Evolutionary conservation across 2,797 vertebrate species (phyloP).

Genomic region (Leptodactylus fallax): DNA sequence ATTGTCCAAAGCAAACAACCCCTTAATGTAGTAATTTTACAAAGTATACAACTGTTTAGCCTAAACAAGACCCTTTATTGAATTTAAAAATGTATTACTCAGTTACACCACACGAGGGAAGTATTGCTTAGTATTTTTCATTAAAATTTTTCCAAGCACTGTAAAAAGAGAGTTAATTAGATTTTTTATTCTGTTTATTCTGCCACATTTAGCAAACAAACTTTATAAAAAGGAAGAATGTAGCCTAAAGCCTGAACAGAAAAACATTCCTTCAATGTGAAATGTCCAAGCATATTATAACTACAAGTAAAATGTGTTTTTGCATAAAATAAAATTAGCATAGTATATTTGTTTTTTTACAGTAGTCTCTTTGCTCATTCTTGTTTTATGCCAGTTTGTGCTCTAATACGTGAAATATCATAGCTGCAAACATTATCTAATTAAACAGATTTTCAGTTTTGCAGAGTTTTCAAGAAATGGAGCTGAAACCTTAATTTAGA

Average conservation of each 20-base stretch:
- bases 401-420: conserved; percentile 48
- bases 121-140: conserved; percentile 47
- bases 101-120: conserved; percentile 47
- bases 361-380: conserved; percentile 39
- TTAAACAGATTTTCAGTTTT: conserved; percentile 43
- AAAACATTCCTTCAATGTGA: conserved; percentile 42
- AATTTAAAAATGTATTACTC: conserved; percentile 26
- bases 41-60: not conserved
- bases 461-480: conserved; percentile 27
- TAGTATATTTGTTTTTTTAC: conserved; percentile 51
- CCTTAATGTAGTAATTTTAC: not conserved
- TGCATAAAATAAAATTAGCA: conserved; percentile 56
- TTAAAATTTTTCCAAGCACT: not conserved
- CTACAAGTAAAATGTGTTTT: conserved; percentile 51
- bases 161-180: conserved; percentile 56
- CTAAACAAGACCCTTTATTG: not conserved
- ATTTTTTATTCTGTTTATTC: conserved; percentile 59
- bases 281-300: conserved; percentile 43
- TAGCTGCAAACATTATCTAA: conserved; percentile 44
- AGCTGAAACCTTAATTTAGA: conserved; percentile 23
- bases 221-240: conserved; percentile 43
- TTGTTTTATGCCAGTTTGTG: conserved; percentile 40
- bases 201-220: conserved; percentile 54
- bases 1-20: not conserved
- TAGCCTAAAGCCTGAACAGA: conserved; percentile 45